A percentile compares a stretch with the other conserved stretches of the same genome.
Conservation (phyloP, 2,888 invertebrate genomes). For the Apodemia hepburni region DNA sequence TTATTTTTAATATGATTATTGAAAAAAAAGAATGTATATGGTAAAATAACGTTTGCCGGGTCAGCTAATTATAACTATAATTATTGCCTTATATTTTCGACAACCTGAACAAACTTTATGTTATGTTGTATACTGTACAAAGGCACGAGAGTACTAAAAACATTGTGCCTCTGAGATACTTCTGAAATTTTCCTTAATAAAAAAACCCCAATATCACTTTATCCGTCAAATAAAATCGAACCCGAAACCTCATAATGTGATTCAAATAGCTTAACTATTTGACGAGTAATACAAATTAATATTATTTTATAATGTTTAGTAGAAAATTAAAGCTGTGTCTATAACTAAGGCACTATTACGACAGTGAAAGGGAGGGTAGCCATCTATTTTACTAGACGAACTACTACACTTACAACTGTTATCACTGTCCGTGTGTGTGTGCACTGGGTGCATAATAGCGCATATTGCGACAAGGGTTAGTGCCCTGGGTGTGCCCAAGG, state of each 20-base stretch:
- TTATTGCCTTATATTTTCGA: too few species aligned
- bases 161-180: too few species aligned
- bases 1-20: too few species aligned
- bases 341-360: slow-evolving; percentile 46
- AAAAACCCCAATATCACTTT: too few species aligned
- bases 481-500: slow-evolving; percentile 72
- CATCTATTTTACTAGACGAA: slow-evolving; percentile 66
- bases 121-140: too few species aligned
- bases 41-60: too few species aligned
- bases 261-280: background rate
- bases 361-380: slow-evolving; percentile 75
- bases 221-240: background rate
- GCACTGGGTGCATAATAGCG: slow-evolving; percentile 40
- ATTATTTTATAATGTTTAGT: background rate
- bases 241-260: background rate
- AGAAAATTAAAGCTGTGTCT: background rate
- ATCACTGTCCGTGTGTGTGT: slow-evolving; percentile 39
- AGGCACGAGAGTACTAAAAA: too few species aligned
- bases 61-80: too few species aligned
- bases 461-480: slow-evolving; percentile 61
- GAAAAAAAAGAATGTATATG: too few species aligned
- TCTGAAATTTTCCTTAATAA: background rate
- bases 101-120: too few species aligned
- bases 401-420: slow-evolving; percentile 46
- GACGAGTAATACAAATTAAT: background rate